These are phyloP conservation scores for Cheiracanthium punctorium DNA, from an alignment of 2,888 invertebrate species.

Conservation along the genomic window DNA sequence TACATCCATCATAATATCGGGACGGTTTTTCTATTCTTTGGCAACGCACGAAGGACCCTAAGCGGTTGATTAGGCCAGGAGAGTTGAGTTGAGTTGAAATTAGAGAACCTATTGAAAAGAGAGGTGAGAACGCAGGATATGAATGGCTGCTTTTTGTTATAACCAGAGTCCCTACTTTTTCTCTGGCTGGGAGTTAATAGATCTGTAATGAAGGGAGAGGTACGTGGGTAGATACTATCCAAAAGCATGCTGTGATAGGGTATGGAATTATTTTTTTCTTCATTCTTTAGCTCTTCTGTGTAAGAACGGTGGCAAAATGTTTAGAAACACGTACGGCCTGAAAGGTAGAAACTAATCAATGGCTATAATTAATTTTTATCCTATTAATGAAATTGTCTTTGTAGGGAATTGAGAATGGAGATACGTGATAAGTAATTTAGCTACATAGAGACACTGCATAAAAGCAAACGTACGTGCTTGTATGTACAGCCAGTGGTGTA, in stretches of 20 bases:
- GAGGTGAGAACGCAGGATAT: constrained; percentile 10
- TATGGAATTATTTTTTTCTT: neutral
- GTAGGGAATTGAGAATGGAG: neutral
- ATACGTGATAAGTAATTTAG: no score
- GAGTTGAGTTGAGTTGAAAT: constrained; percentile 14
- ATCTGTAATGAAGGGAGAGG: constrained; percentile 3
- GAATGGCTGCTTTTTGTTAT: neutral
- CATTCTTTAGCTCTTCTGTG: neutral
- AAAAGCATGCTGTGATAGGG: neutral
- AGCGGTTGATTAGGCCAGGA: constrained; percentile 5
- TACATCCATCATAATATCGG: constrained; percentile 58
- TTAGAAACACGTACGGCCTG: neutral
- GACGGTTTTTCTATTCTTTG: constrained; percentile 18
- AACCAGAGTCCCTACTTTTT: neutral
- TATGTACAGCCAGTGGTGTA: no score
- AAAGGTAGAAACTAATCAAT: neutral
- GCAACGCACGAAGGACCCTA: neutral
- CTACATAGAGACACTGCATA: no score
- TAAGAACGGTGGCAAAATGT: neutral
- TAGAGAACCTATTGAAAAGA: constrained; percentile 32
- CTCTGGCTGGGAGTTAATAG: neutral
- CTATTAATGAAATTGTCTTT: neutral
- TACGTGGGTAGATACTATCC: neutral
- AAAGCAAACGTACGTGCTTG: no score
- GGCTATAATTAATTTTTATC: neutral